Conservation (phyloP, 2,888 invertebrate species). For the Amiota mariae region DNA sequence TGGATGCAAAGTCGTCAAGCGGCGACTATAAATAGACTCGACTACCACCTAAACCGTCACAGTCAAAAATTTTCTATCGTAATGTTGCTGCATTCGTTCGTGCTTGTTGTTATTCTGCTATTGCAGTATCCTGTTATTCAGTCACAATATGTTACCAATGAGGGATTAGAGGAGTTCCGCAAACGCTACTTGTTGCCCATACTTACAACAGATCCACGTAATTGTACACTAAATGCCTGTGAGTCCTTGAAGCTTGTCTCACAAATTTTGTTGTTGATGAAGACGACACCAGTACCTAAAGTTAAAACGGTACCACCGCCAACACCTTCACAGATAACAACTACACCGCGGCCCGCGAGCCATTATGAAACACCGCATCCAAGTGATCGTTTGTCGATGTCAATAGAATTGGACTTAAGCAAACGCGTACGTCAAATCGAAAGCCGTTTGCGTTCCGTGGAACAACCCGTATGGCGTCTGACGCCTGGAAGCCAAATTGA, state of each 20-base stretch:
- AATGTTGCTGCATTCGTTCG: constrained; percentile 40
- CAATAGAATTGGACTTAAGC: constrained; percentile 54
- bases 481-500: constrained; percentile 74
- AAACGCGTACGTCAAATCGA: constrained; percentile 75
- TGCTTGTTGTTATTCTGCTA: constrained; percentile 11
- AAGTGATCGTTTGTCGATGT: constrained; percentile 37
- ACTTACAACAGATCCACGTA: constrained; percentile 52
- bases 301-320: background rate
- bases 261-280: constrained; percentile 64
- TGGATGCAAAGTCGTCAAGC: background rate
- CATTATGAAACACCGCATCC: constrained; percentile 45
- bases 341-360: constrained; percentile 2
- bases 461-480: constrained; percentile 80
- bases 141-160: constrained; percentile 40
- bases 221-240: constrained; percentile 75
- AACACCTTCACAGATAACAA: background rate
- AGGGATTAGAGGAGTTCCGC: constrained; percentile 63
- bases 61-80: constrained; percentile 23
- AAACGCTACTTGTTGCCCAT: constrained; percentile 60
- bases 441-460: constrained; percentile 77
- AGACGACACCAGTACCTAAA: constrained; percentile 43
- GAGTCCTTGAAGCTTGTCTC: constrained; percentile 73
- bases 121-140: constrained; percentile 9
- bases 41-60: constrained; percentile 11
- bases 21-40: constrained; percentile 47